Base-by-base conservation (phyloP, 2,888 invertebrate genomes). In the Clivina fossor region DNA sequence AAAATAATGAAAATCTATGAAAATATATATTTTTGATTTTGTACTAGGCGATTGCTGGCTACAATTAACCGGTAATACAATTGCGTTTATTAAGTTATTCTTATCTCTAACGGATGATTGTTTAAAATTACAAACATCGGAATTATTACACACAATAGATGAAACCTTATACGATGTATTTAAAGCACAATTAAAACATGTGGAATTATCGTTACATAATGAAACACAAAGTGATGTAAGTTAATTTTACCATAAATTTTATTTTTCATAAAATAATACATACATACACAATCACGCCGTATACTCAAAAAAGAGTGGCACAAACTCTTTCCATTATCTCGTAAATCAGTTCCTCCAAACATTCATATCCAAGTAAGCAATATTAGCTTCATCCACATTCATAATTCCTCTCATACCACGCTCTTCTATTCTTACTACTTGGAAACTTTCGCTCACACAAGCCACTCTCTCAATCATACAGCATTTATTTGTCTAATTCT, bases 1-100 rank as follows among this genome's bases (percentile, higher is more conserved):
- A 43, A 19, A 18, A 4, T 24, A 9, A 11, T 4, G n/a, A n/a
- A n/a, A n/a, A n/a, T n/a, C n/a, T n/a, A 24, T 41, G 9, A 15
- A 24, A 24, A 24, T 24, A 33, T 4, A 33, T 32, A n/a, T 49
- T 51, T 46, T 55, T 48, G 46, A 62, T 66, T 41, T 55, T n/a
- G n/a, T n/a, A n/a, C n/a, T n/a, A 76, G 85, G 82, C 61, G 83
- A 83, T 56, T 79, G 78, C 62, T 88, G 87, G 84, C 77, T 91
- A 46, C 83, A 85, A 61, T 74, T 93, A 64, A 91, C 92, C 0
- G 80, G 81, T 66, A 92, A 90, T 73, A 90, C 88, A 3, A 77
- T 90, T 60, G 83, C 86, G 67, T 93, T 93, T 74, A 83, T 86
- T 4, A 88, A 87, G 72, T 78, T 87, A 3, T 87, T 85, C 65